phyloP scores from a whole-genome alignment of 2,888 invertebrate genomes.

The Papilio elwesi region DNA sequence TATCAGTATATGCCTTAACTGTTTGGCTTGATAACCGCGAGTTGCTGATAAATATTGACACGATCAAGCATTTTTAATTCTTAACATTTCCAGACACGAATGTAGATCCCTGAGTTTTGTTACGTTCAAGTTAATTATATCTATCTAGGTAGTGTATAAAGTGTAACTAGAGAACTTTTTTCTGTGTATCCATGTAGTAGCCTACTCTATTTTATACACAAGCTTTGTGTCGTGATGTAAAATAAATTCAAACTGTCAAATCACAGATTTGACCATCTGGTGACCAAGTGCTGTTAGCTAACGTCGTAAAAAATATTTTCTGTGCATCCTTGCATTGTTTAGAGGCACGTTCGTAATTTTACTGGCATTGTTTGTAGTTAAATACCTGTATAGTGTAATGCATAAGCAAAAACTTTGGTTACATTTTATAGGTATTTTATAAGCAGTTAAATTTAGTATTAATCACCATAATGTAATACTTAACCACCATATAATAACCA shows the following conservation, averaged over 20 bases:
- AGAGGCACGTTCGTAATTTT: slow-evolving; percentile 4
- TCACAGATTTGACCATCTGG: slow-evolving; percentile 73
- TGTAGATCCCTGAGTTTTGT: no score
- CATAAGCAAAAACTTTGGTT: not conserved
- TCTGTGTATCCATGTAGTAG: not conserved
- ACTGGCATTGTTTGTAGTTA: not conserved
- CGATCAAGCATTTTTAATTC: not conserved
- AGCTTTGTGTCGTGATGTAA: not conserved
- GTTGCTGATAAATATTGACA: not conserved
- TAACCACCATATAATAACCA: no score
- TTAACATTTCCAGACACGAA: not conserved
- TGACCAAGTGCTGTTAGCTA: slow-evolving; percentile 65
- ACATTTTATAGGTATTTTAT: not conserved
- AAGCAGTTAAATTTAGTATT: no score
- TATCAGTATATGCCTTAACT: slow-evolving; percentile 29
- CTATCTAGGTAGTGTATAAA: no score
- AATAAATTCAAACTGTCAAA: slow-evolving; percentile 44
- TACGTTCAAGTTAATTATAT: no score
- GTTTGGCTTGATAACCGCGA: slow-evolving; percentile 21
- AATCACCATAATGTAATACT: no score
- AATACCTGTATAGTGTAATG: not conserved
- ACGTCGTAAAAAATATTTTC: slow-evolving; percentile 10
- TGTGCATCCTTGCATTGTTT: slow-evolving; percentile 32
- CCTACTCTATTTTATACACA: not conserved
- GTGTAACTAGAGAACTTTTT: not conserved